Percentiles rank a stretch among this genome's conserved stretches.
These are phyloP conservation scores for Cetoscarus ocellatus DNA, from an alignment of 2,797 vertebrate species.

Conservation along the genomic window DNA sequence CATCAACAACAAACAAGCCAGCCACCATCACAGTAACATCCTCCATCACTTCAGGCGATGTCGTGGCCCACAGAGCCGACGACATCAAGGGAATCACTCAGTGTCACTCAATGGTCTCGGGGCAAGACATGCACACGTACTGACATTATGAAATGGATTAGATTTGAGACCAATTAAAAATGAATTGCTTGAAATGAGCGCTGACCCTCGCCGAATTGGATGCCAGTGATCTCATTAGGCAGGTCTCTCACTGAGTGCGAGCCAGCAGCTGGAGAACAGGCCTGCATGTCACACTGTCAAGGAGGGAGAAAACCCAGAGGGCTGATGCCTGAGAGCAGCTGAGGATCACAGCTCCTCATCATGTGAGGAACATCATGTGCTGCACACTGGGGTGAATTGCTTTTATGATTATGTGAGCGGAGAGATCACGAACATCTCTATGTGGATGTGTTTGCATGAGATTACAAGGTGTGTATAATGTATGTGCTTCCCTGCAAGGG, in stretches of 20 bases:
- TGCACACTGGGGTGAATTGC: background rate
- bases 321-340: slow-evolving; percentile 42
- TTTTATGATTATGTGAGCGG: background rate
- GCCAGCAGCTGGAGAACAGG: slow-evolving; percentile 69
- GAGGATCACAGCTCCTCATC: slow-evolving; percentile 44
- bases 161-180: slow-evolving; percentile 87
- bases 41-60: slow-evolving; percentile 52
- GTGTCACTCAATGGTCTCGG: slow-evolving; percentile 63
- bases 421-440: background rate
- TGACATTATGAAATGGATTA: slow-evolving; percentile 84
- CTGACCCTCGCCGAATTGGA: slow-evolving; percentile 83
- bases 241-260: slow-evolving; percentile 64
- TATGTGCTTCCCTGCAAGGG: no score
- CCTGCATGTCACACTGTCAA: slow-evolving; percentile 67
- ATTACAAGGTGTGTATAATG: no score
- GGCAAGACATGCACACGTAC: slow-evolving; percentile 70
- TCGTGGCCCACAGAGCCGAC: slow-evolving; percentile 56
- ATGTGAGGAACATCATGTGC: slow-evolving; percentile 26
- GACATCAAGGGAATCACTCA: slow-evolving; percentile 66
- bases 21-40: slow-evolving; percentile 48
- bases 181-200: slow-evolving; percentile 82
- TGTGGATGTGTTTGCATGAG: background rate
- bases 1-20: slow-evolving; percentile 37
- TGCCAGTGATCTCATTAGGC: slow-evolving; percentile 83
- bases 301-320: slow-evolving; percentile 61